Conservation (phyloP, 2,888 invertebrate species). For the Phytoseiulus persimilis region DNA sequence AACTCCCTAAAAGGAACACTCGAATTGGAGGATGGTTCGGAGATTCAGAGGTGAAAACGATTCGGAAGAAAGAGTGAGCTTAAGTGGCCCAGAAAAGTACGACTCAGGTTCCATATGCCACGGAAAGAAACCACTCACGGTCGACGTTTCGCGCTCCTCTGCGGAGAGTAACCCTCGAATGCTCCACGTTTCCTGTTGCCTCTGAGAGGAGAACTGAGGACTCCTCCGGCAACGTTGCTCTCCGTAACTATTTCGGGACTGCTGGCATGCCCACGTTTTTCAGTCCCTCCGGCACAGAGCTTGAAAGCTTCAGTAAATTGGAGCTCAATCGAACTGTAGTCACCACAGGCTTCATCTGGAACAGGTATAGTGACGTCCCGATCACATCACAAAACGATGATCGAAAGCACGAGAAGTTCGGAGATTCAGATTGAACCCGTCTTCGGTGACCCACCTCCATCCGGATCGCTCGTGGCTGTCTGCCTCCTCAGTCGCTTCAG, state of each 20-base stretch:
- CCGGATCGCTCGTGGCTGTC: not conserved
- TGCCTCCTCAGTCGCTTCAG: not conserved
- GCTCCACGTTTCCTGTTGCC: not conserved
- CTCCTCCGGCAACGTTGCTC: not conserved
- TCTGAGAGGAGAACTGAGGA: not conserved
- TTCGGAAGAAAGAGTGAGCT: not conserved
- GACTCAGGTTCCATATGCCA: no score
- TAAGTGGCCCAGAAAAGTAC: no score
- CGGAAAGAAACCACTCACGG: not conserved
- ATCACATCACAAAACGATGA: not conserved
- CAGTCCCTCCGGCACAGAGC: not conserved
- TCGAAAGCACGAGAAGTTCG: no score
- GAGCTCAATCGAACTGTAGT: not conserved
- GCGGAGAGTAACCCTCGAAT: not conserved
- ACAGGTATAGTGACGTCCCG: not conserved
- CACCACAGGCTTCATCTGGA: not conserved
- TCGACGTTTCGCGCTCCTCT: not conserved
- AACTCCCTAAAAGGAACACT: not conserved
- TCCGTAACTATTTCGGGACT: conserved; percentile 31
- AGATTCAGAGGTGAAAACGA: not conserved
- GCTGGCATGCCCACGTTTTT: not conserved
- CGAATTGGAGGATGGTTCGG: not conserved
- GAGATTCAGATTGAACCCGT: no score
- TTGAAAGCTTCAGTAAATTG: not conserved
- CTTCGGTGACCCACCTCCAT: not conserved